Conservation (phyloP, 2,797 vertebrate genomes). For the Silurus aristotelis region DNA sequence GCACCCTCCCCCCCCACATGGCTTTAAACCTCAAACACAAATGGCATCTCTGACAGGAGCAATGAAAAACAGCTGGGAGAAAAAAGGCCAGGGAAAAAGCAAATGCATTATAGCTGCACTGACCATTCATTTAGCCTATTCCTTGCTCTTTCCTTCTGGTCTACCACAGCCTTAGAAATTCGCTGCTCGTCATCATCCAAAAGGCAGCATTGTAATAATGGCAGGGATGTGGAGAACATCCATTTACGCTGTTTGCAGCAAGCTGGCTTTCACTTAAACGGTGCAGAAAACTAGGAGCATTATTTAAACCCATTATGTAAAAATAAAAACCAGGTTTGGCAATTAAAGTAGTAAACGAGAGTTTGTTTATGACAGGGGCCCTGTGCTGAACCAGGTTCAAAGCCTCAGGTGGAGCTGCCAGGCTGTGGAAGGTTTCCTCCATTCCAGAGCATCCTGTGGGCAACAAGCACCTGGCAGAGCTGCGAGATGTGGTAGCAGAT, state of each 20-base stretch:
- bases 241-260: background rate
- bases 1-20: background rate
- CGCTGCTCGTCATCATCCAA: background rate
- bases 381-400: constrained; percentile 24
- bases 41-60: constrained; percentile 45
- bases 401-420: constrained; percentile 24
- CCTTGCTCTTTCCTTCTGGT: constrained; percentile 34
- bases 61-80: constrained; percentile 55
- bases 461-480: background rate
- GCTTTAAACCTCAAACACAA: constrained; percentile 50
- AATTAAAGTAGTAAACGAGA: constrained; percentile 34
- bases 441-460: background rate
- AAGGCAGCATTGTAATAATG: background rate
- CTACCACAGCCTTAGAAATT: constrained; percentile 30
- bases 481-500: constrained; percentile 5
- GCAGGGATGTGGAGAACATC: constrained; percentile 8
- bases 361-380: constrained; percentile 27
- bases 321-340: constrained; percentile 28
- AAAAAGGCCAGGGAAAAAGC: constrained; percentile 37
- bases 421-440: background rate
- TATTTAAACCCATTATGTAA: constrained; percentile 31
- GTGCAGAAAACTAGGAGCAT: constrained; percentile 31
- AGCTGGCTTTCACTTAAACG: background rate
- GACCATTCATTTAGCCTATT: constrained; percentile 29
- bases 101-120: constrained; percentile 39